A percentile compares a stretch with the other conserved stretches of the same genome.
These are phyloP conservation scores for Drosophila pachea DNA, from an alignment of 1,140 invertebrate genomes.

Conservation along the genomic window DNA sequence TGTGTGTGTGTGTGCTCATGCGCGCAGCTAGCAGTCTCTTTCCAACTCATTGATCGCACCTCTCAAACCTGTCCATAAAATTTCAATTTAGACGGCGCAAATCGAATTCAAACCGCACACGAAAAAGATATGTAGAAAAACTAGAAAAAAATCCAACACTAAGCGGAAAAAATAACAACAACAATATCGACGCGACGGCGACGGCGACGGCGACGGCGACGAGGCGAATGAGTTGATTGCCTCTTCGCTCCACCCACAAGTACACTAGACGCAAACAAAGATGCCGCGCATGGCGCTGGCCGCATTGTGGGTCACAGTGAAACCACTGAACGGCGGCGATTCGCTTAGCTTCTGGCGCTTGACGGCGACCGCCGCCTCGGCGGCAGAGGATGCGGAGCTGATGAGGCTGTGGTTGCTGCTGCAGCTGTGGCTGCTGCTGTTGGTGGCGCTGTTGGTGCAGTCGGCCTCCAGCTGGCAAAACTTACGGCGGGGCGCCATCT, in stretches of 20 bases:
- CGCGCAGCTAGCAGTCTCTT: constrained; percentile 56
- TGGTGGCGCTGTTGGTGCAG: constrained; percentile 33
- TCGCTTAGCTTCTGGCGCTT: constrained; percentile 69
- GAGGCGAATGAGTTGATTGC: constrained; percentile 32
- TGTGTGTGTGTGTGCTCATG: constrained; percentile 18
- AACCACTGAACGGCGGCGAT: constrained; percentile 52
- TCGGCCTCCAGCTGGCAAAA: constrained; percentile 68
- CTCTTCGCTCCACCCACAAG: constrained; percentile 43
- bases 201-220: constrained; percentile 34
- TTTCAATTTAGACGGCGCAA: constrained; percentile 46
- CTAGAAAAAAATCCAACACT: constrained; percentile 29
- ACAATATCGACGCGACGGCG: constrained; percentile 43
- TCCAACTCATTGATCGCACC: constrained; percentile 31
- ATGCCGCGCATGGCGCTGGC: constrained; percentile 70
- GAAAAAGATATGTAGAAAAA: constrained; percentile 54
- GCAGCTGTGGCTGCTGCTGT: constrained; percentile 39
- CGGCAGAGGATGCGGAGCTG: constrained; percentile 11
- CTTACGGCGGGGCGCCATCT: constrained; percentile 56
- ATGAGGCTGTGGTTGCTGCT: constrained; percentile 35
- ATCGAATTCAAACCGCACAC: constrained; percentile 44
- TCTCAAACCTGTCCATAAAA: constrained; percentile 50
- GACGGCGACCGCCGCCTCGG: constrained; percentile 32
- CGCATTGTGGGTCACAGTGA: constrained; percentile 59
- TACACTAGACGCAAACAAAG: constrained; percentile 68
- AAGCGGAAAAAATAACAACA: constrained; percentile 26